Base-by-base conservation (phyloP, 2,888 invertebrate species). In the Eupelmus urozonus region DNA sequence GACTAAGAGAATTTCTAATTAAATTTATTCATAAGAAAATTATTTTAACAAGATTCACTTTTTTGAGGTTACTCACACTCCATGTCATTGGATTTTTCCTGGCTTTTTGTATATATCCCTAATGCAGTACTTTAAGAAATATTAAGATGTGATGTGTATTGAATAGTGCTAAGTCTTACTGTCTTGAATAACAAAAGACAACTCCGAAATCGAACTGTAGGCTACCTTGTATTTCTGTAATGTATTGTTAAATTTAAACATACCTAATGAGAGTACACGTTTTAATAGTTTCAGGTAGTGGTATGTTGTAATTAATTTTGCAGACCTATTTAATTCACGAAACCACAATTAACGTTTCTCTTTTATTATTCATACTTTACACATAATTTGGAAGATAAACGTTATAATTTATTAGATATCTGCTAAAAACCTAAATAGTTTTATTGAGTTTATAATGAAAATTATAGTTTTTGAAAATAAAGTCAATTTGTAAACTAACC, bases 41-140 rank as follows among this genome's bases (percentile, higher is more conserved):
- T n/a, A n/a, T n/a, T n/a, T n/a, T n/a, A 72, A 78, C 81, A 80
- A 81, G 83, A 76, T 83, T 82, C 84, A 84, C 83, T 83, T 83
- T 81, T 82, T 83, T 81, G 78, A 85, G 83, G 82, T 83, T 80
- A 82, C 81, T 82, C 82, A 78, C 82, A 78, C 82, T 79, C 53
- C 83, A 82, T 81, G 82, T 84, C 83, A 84, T 84, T 85, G 82
- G 84, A 85, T 83, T 86, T 85, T 81, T 85, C 84, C 83, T 85
- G 86, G 88, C 87, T 89, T 89, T 89, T 88, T 89, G 89, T 89
- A 89, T 88, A 89, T 89, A 88, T 88, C 87, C 87, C 85, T 85
- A 84, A 85, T 85, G 84, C 75, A 80, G 82, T 83, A 83, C 79
- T 76, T 76, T 82, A 83, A 83, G 81, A 84, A 82, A 78, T 81